A percentile compares a stretch with the other conserved stretches of the same genome.
Evolutionary conservation across 35 echinoderm and acorn worm genomes (phyloP).

Genomic region (Diadema setosum): DNA sequence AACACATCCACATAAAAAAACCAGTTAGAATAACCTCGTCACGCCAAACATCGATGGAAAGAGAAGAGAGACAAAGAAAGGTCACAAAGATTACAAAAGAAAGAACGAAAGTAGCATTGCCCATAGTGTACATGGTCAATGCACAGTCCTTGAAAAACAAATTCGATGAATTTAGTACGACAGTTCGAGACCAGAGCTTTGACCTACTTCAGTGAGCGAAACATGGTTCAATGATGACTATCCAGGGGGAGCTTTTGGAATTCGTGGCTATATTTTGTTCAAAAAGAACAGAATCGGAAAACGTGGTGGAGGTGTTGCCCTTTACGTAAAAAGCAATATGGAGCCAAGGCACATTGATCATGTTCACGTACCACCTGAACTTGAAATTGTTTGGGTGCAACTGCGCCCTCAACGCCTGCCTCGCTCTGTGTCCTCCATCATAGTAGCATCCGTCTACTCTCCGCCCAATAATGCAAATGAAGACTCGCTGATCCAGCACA

Average conservation of each 20-base stretch:
- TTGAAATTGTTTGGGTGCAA: not conserved
- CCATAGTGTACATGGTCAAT: conserved; percentile 9
- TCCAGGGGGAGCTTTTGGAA: not conserved
- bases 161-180: conserved; percentile 23
- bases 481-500: not conserved
- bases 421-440: not conserved
- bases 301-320: conserved; percentile 33
- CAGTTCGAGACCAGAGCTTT: not conserved
- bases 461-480: not conserved
- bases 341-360: not conserved
- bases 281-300: not conserved
- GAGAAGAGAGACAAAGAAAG: not conserved
- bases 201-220: not conserved
- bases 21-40: not conserved
- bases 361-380: not conserved
- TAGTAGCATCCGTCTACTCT: not conserved
- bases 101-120: not conserved
- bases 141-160: conserved; percentile 21
- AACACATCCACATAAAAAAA: not conserved
- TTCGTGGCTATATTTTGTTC: not conserved
- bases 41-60: not conserved
- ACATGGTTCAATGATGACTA: not conserved
- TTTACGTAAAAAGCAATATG: not conserved
- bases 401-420: not conserved
- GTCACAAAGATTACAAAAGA: not conserved